These are phyloP conservation scores for Cataglyphis altisquamis DNA, from an alignment of 2,888 invertebrate species.

Conservation along the genomic window DNA sequence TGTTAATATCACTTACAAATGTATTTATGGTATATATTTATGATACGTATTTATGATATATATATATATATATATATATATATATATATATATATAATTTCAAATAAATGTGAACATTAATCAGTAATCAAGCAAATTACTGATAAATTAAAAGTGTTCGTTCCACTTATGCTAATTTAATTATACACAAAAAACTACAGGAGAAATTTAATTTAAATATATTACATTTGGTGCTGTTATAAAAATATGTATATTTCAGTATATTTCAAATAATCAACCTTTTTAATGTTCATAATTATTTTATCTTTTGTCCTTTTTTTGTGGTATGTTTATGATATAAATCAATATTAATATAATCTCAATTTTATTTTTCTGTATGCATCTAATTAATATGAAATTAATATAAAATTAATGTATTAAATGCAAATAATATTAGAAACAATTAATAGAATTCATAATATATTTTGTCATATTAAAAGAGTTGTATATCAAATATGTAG, in stretches of 20 bases:
- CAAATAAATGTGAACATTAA: background rate
- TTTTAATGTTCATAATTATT: background rate
- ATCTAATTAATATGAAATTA: background rate
- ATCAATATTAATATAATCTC: background rate
- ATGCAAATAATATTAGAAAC: slow-evolving; percentile 2
- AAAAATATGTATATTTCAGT: no score
- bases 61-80: background rate
- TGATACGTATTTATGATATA: no score
- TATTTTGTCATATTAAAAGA: background rate
- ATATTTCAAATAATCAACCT: background rate
- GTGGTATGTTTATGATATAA: background rate
- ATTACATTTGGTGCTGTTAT: background rate
- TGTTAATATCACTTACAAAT: background rate
- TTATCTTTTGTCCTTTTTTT: background rate
- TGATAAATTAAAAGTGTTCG: background rate
- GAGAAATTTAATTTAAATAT: slow-evolving; percentile 7
- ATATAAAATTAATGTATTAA: no score
- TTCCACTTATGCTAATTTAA: background rate
- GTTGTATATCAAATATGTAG: background rate
- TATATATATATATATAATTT: background rate
- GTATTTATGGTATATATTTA: no score
- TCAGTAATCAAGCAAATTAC: background rate
- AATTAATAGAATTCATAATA: background rate
- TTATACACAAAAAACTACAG: background rate
- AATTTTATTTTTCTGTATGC: background rate